Base-by-base conservation (phyloP, 92 coral and sea anemone species). In the Heliopora coerulea region DNA sequence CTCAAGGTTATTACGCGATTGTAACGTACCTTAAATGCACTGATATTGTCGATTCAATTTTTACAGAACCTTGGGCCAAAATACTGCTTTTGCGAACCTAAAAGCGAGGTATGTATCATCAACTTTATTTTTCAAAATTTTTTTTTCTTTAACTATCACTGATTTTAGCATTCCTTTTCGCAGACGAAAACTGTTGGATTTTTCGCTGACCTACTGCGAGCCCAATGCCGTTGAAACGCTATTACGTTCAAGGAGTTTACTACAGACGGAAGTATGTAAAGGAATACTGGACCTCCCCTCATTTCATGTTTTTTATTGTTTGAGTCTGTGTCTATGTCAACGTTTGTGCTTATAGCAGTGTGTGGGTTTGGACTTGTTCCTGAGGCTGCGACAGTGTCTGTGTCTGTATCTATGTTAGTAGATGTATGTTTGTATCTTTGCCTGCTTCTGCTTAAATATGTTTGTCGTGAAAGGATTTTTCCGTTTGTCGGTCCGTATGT, bases 121-220 rank as follows among this genome's bases (percentile, higher is more conserved):
- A 15, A 29, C 17, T 20, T 40, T 17, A 39, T 23, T 29, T 14
- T 17, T 0, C 2, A 19, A 21, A 5, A 0, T 64, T 42, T 46
- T 14, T 8, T 21, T 8, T 54, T 21, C 6, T 26, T 40, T 18
- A 13, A 39, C 24, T 21, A 25, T 2, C 54, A 23, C 31, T 76
- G 58, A 11, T 23, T n/a, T 64, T 75, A 37, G 42, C 15, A 17
- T 11, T 54, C 18, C 25, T 60, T 60, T 68, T 62, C 42, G 26
- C 48, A 91, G 97, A 73, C 91, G 84, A 78, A 84, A 76, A 58
- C 82, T 92, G 50, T 80, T 92, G 21, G 88, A 91, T 24, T 92
- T 89, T 86, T 80, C 97, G 21, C 81, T 92, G 34, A 82, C 91
- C 40, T 96, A 92, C 41, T 92, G 97, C 68, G 84, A 89, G 35